phyloP scores from a whole-genome alignment of 2,888 invertebrate genomes.

The Xestobium rufovillosum region DNA sequence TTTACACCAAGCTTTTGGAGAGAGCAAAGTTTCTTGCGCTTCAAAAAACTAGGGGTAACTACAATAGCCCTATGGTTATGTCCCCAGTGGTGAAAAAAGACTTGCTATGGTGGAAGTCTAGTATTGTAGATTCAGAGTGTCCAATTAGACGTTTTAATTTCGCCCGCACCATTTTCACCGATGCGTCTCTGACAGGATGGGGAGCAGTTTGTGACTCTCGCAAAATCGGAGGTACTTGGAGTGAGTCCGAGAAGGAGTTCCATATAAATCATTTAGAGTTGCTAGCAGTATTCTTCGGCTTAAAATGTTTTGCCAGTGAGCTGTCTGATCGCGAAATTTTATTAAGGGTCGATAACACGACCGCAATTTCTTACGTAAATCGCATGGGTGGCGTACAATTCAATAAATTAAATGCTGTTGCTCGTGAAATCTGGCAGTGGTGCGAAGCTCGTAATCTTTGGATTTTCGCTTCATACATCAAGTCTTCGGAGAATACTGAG shows the following conservation, averaged over 20 bases:
- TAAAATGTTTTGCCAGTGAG: constrained; percentile 18
- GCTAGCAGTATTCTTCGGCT: too few species aligned
- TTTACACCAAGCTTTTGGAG: constrained; percentile 19
- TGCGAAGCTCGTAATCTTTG: constrained; percentile 23
- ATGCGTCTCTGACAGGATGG: constrained; percentile 22
- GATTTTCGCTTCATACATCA: constrained; percentile 32
- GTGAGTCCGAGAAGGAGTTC: too few species aligned
- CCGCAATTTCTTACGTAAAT: constrained; percentile 8
- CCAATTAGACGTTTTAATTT: too few species aligned
- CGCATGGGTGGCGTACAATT: constrained; percentile 1
- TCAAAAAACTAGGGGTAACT: constrained; percentile 11
- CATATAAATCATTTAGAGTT: too few species aligned
- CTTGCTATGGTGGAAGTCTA: too few species aligned
- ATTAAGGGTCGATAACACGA: too few species aligned
- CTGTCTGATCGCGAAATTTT: constrained; percentile 11
- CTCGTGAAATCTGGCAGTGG: constrained; percentile 3
- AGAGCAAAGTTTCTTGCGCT: constrained; percentile 19
- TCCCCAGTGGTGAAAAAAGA: too few species aligned
- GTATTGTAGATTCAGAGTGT: too few species aligned
- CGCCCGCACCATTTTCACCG: constrained; percentile 24
- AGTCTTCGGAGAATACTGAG: constrained; percentile 27
- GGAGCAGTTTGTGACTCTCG: constrained; percentile 16
- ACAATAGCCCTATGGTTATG: constrained; percentile 15
- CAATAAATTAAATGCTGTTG: background rate
- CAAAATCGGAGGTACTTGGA: constrained; percentile 23